Conservation (phyloP, 2,113 vertebrate species). For the mouse (Mus musculus) region DNA sequence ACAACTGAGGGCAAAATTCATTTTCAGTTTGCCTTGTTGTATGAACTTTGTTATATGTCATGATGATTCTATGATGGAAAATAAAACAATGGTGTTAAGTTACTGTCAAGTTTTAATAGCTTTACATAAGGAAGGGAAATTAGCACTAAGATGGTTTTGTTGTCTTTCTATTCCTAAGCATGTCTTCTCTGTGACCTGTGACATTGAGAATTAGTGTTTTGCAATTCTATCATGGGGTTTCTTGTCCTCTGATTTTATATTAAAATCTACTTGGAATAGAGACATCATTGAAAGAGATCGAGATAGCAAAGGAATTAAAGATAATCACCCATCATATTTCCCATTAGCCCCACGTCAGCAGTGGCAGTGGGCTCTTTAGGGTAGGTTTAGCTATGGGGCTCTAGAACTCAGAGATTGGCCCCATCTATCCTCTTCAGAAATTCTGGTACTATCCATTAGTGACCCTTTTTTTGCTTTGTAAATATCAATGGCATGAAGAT, state of each 20-base stretch:
- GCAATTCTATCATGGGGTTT: neutral
- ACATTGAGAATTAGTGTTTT: neutral
- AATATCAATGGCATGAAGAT: neutral
- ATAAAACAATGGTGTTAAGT: neutral
- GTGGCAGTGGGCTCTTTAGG: neutral
- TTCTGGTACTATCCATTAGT: no score
- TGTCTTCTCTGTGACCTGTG: neutral
- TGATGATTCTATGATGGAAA: neutral
- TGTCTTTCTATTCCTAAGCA: neutral
- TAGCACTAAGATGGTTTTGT: neutral
- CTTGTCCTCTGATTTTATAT: neutral
- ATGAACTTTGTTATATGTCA: neutral
- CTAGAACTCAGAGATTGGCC: neutral
- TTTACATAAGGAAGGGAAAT: conserved; percentile 22
- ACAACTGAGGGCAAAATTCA: neutral
- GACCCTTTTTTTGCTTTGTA: neutral
- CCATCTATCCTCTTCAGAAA: fast-evolving
- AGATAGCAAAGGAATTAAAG: neutral
- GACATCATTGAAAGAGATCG: neutral
- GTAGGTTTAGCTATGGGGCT: neutral
- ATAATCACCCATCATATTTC: neutral
- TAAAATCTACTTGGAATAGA: neutral
- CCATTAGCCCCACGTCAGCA: no score
- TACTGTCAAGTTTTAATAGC: neutral
- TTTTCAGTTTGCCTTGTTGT: neutral